A percentile compares a stretch with the other conserved stretches of the same genome.
Conservation (phyloP, 2,888 invertebrate genomes). For the Branchipolynoe longqiensis region DNA sequence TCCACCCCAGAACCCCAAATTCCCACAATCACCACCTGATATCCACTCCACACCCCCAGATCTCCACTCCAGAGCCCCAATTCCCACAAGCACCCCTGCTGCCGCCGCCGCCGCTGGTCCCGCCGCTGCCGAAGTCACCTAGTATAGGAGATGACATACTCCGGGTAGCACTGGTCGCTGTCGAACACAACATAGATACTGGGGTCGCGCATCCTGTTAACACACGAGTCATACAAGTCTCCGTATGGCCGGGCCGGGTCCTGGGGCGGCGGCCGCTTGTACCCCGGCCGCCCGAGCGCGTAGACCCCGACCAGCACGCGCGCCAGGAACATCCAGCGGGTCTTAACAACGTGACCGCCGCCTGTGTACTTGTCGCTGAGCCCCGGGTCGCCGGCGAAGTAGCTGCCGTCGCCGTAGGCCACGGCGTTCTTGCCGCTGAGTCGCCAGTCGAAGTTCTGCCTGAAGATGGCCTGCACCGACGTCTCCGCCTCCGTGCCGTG, state of each 20-base stretch:
- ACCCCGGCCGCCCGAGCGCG: constrained; percentile 66
- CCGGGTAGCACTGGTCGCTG: constrained; percentile 73
- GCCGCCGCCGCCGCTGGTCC: too few species aligned
- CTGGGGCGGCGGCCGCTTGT: constrained; percentile 69
- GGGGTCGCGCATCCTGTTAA: constrained; percentile 69
- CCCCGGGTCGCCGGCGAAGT: constrained; percentile 71
- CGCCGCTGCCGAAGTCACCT: not conserved
- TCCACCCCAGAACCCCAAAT: too few species aligned
- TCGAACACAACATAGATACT: constrained; percentile 72
- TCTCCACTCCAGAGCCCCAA: too few species aligned
- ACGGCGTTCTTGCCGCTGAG: constrained; percentile 73
- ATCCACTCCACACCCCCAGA: too few species aligned
- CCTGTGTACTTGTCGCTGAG: constrained; percentile 62
- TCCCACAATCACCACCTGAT: too few species aligned
- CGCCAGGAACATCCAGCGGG: constrained; percentile 71
- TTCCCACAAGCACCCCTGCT: too few species aligned
- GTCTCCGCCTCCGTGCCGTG: constrained; percentile 71
- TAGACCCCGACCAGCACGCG: constrained; percentile 73
- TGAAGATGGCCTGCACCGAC: constrained; percentile 71
- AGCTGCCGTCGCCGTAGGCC: constrained; percentile 74
- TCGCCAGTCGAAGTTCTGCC: constrained; percentile 75
- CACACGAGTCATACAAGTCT: constrained; percentile 75
- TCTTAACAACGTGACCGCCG: constrained; percentile 1
- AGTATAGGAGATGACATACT: constrained; percentile 69
- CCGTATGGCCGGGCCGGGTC: constrained; percentile 73